Base-by-base conservation (phyloP, 1,140 invertebrate species). In the Zaprionus kolodkinae region DNA sequence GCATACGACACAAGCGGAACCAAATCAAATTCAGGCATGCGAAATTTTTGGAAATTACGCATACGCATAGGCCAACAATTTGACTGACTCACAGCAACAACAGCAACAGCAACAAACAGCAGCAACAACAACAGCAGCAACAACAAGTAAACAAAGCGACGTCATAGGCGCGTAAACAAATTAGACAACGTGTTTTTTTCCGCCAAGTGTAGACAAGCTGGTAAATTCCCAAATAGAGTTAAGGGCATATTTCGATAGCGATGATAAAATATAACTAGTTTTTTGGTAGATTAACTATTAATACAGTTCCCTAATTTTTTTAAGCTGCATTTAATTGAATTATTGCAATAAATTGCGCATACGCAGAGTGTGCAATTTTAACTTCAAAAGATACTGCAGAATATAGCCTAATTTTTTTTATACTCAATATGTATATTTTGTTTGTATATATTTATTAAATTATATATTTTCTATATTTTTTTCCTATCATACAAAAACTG, bases 31-130 rank as follows among this genome's bases (percentile, higher is more conserved):
- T 76, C 33, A 43, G 40, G 25, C 64, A 61, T 59, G 63, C 62
- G 67, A 57, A 64, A 48, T 76, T 69, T 75, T 72, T 76, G 74
- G 75, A 81, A 79, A 80, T 68, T 78, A 83, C 27, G 27, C 27
- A 30, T 30, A 35, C 83, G 65, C 67, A 67, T 66, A 67, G 75
- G 21, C 52, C 35, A 55, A 76, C 38, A 25, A 57, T 69, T 79
- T 85, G 78, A 84, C 57, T 85, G 66, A 72, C 76, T 69, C 82
- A 79, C 68, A n/a, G n/a, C n/a, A n/a, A n/a, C n/a, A n/a, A n/a
- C n/a, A n/a, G n/a, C n/a, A n/a, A n/a, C n/a, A n/a, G n/a, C n/a
- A n/a, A n/a, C n/a, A n/a, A n/a, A n/a, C 52, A 5, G 13, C 21
- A 45, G 54, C 2, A 54, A 33, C 54, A 66, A 62, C 57, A 48